Percentiles rank a stretch among this genome's conserved stretches.
These are phyloP conservation scores for Galago senegalensis DNA, from an alignment of 2,797 vertebrate species.

Conservation along the genomic window DNA sequence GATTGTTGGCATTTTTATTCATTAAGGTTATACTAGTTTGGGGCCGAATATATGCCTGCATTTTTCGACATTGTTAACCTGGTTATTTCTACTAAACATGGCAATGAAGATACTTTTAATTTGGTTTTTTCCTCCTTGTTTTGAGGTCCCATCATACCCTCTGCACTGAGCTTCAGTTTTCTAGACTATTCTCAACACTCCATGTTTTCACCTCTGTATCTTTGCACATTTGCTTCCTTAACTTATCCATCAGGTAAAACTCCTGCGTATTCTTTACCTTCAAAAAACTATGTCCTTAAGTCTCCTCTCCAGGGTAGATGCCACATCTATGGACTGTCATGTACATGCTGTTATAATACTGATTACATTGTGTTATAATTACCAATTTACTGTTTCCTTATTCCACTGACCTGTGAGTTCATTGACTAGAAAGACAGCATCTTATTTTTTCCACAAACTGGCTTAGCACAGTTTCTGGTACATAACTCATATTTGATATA, in stretches of 20 bases:
- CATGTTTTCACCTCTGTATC: background rate
- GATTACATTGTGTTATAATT: background rate
- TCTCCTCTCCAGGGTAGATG: no score
- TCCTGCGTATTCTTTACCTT: background rate
- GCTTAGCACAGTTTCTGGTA: background rate
- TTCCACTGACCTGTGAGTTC: background rate
- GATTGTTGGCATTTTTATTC: background rate
- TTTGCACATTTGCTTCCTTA: background rate
- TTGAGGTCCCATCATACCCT: background rate
- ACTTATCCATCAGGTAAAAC: background rate
- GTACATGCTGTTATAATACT: background rate
- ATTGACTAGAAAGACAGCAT: background rate
- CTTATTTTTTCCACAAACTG: background rate
- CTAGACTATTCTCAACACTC: background rate
- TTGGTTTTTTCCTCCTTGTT: background rate
- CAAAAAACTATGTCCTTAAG: background rate
- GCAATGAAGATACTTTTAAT: background rate
- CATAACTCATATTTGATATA: background rate
- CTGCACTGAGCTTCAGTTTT: background rate
- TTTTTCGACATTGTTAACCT: background rate
- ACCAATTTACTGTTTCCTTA: background rate
- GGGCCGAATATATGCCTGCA: background rate
- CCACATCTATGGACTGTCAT: background rate
- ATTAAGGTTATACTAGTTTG: slow-evolving; percentile 1
- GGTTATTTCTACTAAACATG: background rate